Conservation (phyloP, 2,113 vertebrate genomes). For the Glaucidium brasilianum region DNA sequence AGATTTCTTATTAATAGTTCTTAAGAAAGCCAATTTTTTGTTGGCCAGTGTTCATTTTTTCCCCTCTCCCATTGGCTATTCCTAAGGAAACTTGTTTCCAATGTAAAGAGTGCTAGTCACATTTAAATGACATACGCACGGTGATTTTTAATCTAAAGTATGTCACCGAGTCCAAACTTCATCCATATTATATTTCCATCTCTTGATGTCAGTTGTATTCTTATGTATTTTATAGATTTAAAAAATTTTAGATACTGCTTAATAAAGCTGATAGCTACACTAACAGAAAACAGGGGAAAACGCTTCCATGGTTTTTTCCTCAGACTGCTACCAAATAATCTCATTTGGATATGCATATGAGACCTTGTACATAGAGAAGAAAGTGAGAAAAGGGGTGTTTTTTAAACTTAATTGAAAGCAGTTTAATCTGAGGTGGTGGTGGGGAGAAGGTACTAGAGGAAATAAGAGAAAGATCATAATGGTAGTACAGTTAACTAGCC, state of each 20-base stretch:
- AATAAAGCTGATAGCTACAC: not conserved
- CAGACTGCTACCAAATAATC: not conserved
- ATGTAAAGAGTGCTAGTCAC: not conserved
- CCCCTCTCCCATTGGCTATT: not conserved
- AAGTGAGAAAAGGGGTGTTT: not conserved
- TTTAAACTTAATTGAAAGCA: not conserved
- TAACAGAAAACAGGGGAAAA: not conserved
- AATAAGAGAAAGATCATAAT: not conserved
- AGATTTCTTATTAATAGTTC: constrained; percentile 29
- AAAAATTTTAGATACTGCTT: no score
- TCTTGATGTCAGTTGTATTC: not conserved
- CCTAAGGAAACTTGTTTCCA: not conserved
- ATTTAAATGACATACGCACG: not conserved
- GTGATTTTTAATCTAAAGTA: constrained; percentile 25
- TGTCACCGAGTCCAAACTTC: not conserved
- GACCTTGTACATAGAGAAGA: not conserved
- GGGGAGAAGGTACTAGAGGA: not conserved
- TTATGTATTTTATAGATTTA: no score
- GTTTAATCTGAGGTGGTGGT: not conserved
- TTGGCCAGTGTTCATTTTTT: not conserved
- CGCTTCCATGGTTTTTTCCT: not conserved
- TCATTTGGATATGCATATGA: not conserved
- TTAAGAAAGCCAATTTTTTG: not conserved
- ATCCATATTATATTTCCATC: constrained; percentile 10
- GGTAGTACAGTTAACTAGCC: not conserved